Base-by-base conservation (phyloP, 1,140 invertebrate genomes). In the Diorhabda carinulata region DNA sequence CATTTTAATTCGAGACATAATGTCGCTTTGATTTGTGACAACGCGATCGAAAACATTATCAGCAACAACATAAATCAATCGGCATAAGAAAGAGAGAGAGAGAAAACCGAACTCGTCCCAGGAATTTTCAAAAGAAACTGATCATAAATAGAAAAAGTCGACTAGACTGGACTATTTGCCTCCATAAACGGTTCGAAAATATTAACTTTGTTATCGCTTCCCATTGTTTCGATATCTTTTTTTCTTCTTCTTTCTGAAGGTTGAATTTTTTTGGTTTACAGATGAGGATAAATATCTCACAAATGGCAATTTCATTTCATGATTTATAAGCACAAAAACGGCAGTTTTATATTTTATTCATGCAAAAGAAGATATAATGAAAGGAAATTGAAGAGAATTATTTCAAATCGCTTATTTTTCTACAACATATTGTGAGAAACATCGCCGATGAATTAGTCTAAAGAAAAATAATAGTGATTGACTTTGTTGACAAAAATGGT, bases 11-110 rank as follows among this genome's bases (percentile, higher is more conserved):
- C 77, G 64, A 57, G 78, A 78, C 77, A 77, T 79, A 79, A 79
- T 78, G 78, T 78, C 78, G 71, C 75, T 76, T 79, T 79, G 77
- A 79, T 79, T 79, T 79, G 78, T 76, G 78, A 77, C 75, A 76
- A 76, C 73, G 74, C 75, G 69, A 76, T 78, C 72, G 76, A 74
- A 75, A 79, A 79, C 78, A 78, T 78, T 78, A 79, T 78, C 77
- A 73, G 71, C 67, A 69, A 70, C 68, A 67, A 72, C 69, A 76
- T 77, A 79, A 79, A 79, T 79, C 77, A 79, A 67, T 42, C 10
- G n/a, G 47, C n/a, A n/a, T 8, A 52, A 52, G 47, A 52, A n/a
- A 52, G 47, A 52, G 47, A 52, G n/a, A 52, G 47, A 52, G 47
- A 52, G 25, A 25, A 25, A 25, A 25, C 45, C 61, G 61, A 25